Evolutionary conservation across 2,888 invertebrate genomes (phyloP).

Genomic region (Philereme vetulata): DNA sequence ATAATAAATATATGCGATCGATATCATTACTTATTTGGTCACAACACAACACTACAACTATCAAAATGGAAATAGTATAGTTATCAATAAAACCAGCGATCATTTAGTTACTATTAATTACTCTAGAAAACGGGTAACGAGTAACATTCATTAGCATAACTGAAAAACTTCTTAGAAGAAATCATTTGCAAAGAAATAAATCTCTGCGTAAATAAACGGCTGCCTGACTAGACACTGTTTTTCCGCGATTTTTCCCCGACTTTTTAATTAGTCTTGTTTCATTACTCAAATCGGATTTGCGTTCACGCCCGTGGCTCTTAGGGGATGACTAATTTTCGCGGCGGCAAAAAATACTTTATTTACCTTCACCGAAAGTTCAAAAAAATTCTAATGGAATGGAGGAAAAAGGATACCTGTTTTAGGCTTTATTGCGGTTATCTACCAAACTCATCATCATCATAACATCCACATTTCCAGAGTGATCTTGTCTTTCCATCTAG

Average conservation of each 20-base stretch:
- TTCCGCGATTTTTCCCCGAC: slow-evolving; percentile 60
- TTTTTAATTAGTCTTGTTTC: slow-evolving; percentile 74
- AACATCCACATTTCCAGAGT: no score
- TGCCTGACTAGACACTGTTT: slow-evolving; percentile 55
- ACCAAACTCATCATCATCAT: neutral
- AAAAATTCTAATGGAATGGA: slow-evolving; percentile 7
- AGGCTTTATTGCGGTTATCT: slow-evolving; percentile 13
- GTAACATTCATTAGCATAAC: slow-evolving; percentile 11
- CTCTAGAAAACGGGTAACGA: no score
- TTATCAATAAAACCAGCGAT: no score
- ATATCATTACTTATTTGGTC: no score
- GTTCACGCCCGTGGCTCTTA: slow-evolving; percentile 66
- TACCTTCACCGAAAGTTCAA: slow-evolving; percentile 17
- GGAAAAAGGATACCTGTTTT: slow-evolving; percentile 2
- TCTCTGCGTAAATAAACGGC: slow-evolving; percentile 49
- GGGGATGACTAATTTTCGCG: slow-evolving; percentile 63
- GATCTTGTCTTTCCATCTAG: neutral
- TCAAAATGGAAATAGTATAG: no score
- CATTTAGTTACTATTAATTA: no score
- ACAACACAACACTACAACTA: no score
- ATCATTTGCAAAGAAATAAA: slow-evolving; percentile 24
- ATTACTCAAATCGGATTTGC: slow-evolving; percentile 76
- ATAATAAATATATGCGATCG: no score
- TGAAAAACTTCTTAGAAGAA: slow-evolving; percentile 17
- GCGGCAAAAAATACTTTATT: slow-evolving; percentile 43